Evolutionary conservation across 2,888 invertebrate genomes (phyloP), one percentile per base, ranked within the genome.

Genomic region (Lamproptera curius): DNA sequence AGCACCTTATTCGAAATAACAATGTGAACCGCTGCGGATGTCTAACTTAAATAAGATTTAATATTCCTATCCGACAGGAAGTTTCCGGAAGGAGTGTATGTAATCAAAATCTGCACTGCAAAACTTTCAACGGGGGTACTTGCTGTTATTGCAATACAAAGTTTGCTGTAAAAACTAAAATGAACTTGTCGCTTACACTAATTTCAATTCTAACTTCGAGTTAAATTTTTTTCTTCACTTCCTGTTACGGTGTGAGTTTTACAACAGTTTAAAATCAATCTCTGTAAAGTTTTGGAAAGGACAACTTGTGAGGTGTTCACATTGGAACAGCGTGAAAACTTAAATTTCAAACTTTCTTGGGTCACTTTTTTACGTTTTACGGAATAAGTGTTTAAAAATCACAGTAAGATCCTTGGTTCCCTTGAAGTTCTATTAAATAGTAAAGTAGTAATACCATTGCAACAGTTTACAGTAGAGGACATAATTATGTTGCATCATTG

Each of bases 11-110:
- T 80, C 76, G 82, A 83, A 84, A 85, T 85, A 86, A 86, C 82
- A 85, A 82, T 76, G 77, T 70, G 69, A 78, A 78, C 76, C 72
- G 70, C 76, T 65, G 73, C 73, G 75, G 77, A 81, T 81, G 81
- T 84, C 84, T 83, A 85, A 86, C 76, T 87, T 85, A 86, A 86
- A 86, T 85, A 85, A 81, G 84, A 87, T 87, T 87, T 87, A 87
- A 86, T 86, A 87, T 87, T 87, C 85, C 76, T 78, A 84, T 81
- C 84, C 77, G 67, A 65, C 74, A 76, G 73, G 76, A 81, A 86
- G 79, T 80, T 86, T 79, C 72, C 71, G 74, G 73, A 77, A 82
- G 77, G 74, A 86, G 84, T 83, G 85, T 84, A 76, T 87, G 85
- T 87, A 87, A 87, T 87, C 85, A 87, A 85, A 87, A 87, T 83